Evolutionary conservation across 2,113 vertebrate species (phyloP).

Genomic region (Passer montanus): DNA sequence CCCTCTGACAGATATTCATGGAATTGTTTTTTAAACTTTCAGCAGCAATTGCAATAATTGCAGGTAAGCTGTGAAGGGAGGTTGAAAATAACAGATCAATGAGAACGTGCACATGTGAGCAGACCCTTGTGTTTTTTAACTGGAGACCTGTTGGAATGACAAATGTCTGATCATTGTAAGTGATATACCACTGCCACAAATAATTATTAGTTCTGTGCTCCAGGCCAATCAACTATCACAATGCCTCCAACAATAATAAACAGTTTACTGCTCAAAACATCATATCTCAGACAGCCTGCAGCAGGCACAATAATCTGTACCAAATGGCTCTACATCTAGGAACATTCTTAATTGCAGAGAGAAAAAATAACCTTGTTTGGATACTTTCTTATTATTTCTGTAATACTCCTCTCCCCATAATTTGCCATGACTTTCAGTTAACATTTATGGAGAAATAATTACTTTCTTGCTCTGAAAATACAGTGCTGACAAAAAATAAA

Average conservation of each 20-base stretch:
- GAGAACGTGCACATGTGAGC: neutral
- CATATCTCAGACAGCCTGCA: neutral
- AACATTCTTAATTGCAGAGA: neutral
- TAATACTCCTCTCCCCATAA: neutral
- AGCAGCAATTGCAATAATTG: neutral
- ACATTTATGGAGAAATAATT: neutral
- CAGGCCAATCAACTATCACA: neutral
- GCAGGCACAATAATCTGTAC: neutral
- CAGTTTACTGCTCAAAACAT: neutral
- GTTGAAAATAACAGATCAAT: neutral
- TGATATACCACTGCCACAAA: neutral
- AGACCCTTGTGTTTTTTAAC: neutral
- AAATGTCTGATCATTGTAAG: neutral
- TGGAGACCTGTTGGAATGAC: neutral
- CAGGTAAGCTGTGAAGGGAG: neutral
- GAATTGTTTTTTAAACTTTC: neutral
- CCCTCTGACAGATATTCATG: neutral
- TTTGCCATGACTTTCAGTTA: neutral
- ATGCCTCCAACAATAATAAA: neutral
- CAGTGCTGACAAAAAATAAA: neutral
- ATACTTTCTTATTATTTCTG: neutral
- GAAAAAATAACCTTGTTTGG: neutral
- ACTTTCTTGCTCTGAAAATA: conserved; percentile 1
- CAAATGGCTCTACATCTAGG: neutral
- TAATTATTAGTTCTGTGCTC: neutral